These are phyloP conservation scores for Pycnomerus fuliginosus DNA, from an alignment of 2,888 invertebrate genomes.

Conservation along the genomic window DNA sequence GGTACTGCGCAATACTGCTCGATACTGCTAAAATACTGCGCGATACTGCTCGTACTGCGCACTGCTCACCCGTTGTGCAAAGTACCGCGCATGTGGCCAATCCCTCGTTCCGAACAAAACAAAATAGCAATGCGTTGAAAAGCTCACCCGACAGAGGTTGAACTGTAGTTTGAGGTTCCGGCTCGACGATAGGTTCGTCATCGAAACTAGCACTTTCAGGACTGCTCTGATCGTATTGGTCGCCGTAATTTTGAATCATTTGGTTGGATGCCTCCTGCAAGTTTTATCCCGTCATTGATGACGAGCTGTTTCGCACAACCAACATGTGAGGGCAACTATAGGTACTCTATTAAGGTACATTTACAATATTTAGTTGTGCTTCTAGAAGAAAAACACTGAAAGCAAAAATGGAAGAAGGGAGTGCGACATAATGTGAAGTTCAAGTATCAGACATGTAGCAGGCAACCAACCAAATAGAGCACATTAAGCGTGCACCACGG, in stretches of 20 bases:
- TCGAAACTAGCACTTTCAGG: constrained; percentile 47
- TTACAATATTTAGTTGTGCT: no score
- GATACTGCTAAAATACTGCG: no score
- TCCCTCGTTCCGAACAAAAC: no score
- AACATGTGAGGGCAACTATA: no score
- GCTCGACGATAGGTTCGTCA: constrained; percentile 44
- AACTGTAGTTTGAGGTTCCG: constrained; percentile 40
- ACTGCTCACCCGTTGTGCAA: no score
- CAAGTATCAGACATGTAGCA: constrained; percentile 58
- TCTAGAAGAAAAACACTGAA: constrained; percentile 48
- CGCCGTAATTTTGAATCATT: constrained; percentile 50
- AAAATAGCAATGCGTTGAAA: constrained; percentile 35
- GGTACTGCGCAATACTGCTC: no score
- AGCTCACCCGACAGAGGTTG: constrained; percentile 49
- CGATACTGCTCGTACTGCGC: no score
- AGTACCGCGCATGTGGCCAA: no score
- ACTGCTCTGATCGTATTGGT: constrained; percentile 46
- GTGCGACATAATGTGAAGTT: constrained; percentile 51
- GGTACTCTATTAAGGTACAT: no score
- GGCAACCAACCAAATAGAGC: constrained; percentile 55
- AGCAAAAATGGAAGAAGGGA: constrained; percentile 45
- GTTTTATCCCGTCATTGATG: constrained; percentile 36
- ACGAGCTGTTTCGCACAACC: no score
- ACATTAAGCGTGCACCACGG: constrained; percentile 50
- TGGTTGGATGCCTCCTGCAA: constrained; percentile 55